Conservation (phyloP, 2,113 vertebrate genomes). For the Isurus oxyrinchus region DNA sequence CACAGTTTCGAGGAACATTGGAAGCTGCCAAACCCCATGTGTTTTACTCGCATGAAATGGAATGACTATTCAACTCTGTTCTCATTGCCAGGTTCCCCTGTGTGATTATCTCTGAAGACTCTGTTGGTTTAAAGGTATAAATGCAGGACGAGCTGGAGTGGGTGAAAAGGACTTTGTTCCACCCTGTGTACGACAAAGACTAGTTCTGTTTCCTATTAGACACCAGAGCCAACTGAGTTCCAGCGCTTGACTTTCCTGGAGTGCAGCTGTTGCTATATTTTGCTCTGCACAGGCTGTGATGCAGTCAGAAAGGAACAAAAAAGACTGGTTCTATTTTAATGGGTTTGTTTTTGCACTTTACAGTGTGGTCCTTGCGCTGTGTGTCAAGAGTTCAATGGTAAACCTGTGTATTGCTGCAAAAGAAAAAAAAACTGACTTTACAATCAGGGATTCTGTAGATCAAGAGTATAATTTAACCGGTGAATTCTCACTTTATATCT, state of each 20-base stretch:
- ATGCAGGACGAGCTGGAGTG: background rate
- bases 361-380: constrained; percentile 10
- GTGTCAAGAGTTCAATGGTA: background rate
- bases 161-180: background rate
- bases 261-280: background rate
- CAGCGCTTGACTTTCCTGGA: background rate
- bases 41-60: background rate
- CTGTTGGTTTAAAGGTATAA: constrained; percentile 16
- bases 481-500: constrained; percentile 11
- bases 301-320: background rate
- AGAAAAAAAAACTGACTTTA: background rate
- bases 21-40: background rate
- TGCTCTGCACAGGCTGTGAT: background rate
- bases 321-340: background rate
- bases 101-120: constrained; percentile 25
- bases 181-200: background rate
- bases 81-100: background rate
- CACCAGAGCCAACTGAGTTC: constrained; percentile 1
- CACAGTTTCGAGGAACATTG: background rate
- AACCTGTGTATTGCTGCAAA: constrained; percentile 1
- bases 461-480: background rate
- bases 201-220: background rate
- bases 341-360: constrained; percentile 24
- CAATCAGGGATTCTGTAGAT: background rate
- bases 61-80: background rate